These are phyloP conservation scores for Ennomos fuscantarius DNA, from an alignment of 2,888 invertebrate genomes.

Conservation along the genomic window DNA sequence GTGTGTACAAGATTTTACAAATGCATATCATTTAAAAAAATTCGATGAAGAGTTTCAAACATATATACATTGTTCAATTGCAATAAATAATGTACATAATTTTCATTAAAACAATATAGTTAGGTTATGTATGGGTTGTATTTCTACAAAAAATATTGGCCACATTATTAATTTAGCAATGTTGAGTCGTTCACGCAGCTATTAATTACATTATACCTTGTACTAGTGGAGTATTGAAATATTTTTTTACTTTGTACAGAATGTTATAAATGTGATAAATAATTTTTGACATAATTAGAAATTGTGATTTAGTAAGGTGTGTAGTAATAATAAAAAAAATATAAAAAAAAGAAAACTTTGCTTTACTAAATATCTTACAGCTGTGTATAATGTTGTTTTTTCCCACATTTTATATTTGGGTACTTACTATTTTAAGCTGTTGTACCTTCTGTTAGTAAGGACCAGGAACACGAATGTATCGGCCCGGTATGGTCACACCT, in stretches of 20 bases:
- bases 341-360: slow-evolving; percentile 68
- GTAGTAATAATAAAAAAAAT: slow-evolving; percentile 68
- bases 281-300: slow-evolving; percentile 81
- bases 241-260: slow-evolving; percentile 84
- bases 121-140: slow-evolving; percentile 43
- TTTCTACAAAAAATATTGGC: slow-evolving; percentile 47
- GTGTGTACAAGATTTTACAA: slow-evolving; percentile 14
- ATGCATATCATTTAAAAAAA: slow-evolving; percentile 36
- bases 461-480: slow-evolving; percentile 75
- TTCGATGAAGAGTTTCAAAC: slow-evolving; percentile 30
- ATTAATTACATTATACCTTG: slow-evolving; percentile 60
- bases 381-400: slow-evolving; percentile 73
- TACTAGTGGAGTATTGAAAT: slow-evolving; percentile 77
- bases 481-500: slow-evolving; percentile 80
- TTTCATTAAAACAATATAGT: slow-evolving; percentile 39
- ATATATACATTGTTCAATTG: slow-evolving; percentile 46
- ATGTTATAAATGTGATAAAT: slow-evolving; percentile 83
- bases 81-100: slow-evolving; percentile 45
- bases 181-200: slow-evolving; percentile 67
- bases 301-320: slow-evolving; percentile 84
- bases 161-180: slow-evolving; percentile 48
- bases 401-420: slow-evolving; percentile 79
- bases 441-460: slow-evolving; percentile 73
- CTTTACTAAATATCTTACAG: slow-evolving; percentile 78
- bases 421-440: slow-evolving; percentile 80